Evolutionary conservation across 2,888 invertebrate species (phyloP).

Genomic region (Plagodis dolabraria): DNA sequence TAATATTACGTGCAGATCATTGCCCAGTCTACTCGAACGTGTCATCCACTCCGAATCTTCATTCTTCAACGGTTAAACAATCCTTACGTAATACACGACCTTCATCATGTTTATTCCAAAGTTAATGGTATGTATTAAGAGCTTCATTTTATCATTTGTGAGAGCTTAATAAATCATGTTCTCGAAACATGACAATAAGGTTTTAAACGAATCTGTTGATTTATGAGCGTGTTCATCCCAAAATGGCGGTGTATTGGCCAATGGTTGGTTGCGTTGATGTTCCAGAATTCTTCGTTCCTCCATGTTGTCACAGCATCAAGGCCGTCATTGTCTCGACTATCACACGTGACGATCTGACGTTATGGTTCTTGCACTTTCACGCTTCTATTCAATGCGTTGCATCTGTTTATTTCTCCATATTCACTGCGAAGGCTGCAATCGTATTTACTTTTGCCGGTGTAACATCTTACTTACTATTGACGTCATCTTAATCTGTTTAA

Average conservation of each 20-base stretch:
- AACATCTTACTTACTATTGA: constrained; percentile 16
- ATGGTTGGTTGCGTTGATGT: constrained; percentile 49
- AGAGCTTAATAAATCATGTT: constrained; percentile 46
- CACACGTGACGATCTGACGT: constrained; percentile 54
- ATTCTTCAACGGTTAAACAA: constrained; percentile 20
- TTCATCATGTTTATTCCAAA: constrained; percentile 34
- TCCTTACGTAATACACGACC: constrained; percentile 40
- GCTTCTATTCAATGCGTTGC: constrained; percentile 37
- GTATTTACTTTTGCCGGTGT: constrained; percentile 13
- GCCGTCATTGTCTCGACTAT: constrained; percentile 66
- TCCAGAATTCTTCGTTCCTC: constrained; percentile 53
- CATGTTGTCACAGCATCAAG: constrained; percentile 57
- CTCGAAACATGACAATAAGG: constrained; percentile 52
- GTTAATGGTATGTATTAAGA: constrained; percentile 30
- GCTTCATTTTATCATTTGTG: constrained; percentile 36
- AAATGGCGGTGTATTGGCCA: constrained; percentile 48
- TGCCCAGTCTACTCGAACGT: constrained; percentile 22
- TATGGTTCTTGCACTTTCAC: constrained; percentile 46
- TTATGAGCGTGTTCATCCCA: constrained; percentile 56
- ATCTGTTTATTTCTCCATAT: constrained; percentile 25
- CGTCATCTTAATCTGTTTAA: constrained; percentile 23
- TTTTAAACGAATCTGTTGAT: constrained; percentile 56
- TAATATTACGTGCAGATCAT: constrained; percentile 30
- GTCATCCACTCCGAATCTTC: constrained; percentile 28
- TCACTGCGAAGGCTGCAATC: constrained; percentile 9